Percentiles rank a stretch among this genome's conserved stretches.
phyloP scores from a whole-genome alignment of 2,797 vertebrate genomes.

The Geotria australis region DNA sequence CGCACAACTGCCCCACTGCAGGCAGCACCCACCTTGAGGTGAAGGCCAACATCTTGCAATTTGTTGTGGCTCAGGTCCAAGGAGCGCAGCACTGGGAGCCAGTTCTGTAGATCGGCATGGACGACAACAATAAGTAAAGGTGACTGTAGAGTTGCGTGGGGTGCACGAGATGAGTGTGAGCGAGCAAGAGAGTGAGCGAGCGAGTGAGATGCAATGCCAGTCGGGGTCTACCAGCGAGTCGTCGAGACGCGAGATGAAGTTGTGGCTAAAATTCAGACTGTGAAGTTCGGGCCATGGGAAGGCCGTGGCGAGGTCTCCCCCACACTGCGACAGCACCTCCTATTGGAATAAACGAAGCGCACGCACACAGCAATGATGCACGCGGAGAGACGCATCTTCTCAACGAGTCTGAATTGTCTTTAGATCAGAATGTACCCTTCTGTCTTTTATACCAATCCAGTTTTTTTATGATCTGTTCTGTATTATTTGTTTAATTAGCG shows the following conservation, averaged over 20 bases:
- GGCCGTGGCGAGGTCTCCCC: constrained; percentile 68
- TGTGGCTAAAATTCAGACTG: constrained; percentile 74
- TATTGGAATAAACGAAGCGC: constrained; percentile 7
- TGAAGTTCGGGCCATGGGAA: constrained; percentile 76
- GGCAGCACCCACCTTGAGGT: not conserved
- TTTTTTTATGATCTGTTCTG: too few relatives aligned
- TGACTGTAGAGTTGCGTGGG: not conserved
- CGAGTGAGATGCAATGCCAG: not conserved
- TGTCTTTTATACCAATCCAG: too few relatives aligned
- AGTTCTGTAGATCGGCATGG: not conserved
- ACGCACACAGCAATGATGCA: too few relatives aligned
- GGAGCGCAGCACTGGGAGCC: not conserved
- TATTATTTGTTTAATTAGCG: too few relatives aligned
- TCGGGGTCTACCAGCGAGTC: constrained; percentile 33
- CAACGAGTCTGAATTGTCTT: too few relatives aligned
- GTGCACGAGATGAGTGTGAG: not conserved
- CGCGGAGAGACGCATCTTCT: too few relatives aligned
- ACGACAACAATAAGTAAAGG: not conserved
- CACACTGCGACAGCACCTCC: constrained; percentile 74
- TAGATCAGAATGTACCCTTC: too few relatives aligned
- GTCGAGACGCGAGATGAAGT: constrained; percentile 41
- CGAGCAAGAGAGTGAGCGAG: not conserved
- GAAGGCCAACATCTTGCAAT: not conserved
- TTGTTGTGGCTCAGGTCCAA: not conserved
- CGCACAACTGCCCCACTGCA: not conserved